A percentile compares a stretch with the other conserved stretches of the same genome.
phyloP scores from a whole-genome alignment of 2,888 invertebrate genomes.

The Abrostola triplasia region DNA sequence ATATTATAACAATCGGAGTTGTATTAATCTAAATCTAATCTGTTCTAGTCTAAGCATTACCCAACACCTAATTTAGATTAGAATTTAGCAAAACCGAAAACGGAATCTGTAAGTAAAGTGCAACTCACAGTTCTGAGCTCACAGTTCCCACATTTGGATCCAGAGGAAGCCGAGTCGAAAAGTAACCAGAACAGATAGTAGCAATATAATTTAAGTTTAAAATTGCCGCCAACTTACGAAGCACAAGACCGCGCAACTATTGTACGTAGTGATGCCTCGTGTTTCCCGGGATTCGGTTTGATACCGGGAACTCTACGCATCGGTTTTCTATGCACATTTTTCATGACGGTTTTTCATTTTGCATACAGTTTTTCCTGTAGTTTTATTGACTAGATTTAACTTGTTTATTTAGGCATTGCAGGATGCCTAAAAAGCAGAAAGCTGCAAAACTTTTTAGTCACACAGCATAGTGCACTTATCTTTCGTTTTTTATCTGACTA shows the following conservation, averaged over 20 bases:
- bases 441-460: too few relatives aligned
- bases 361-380: neutral
- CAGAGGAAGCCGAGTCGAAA: slow-evolving; percentile 27
- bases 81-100: neutral
- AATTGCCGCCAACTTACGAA: slow-evolving; percentile 50
- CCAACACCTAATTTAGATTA: neutral
- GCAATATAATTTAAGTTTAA: slow-evolving; percentile 61
- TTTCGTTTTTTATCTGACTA: too few relatives aligned
- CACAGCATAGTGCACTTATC: too few relatives aligned
- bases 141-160: slow-evolving; percentile 29
- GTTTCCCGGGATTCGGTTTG: slow-evolving; percentile 2
- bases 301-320: slow-evolving; percentile 3
- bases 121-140: slow-evolving; percentile 6
- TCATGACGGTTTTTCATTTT: neutral
- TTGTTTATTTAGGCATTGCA: too few relatives aligned
- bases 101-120: neutral
- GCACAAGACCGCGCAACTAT: slow-evolving; percentile 37
- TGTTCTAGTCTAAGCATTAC: too few relatives aligned
- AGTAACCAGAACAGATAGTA: slow-evolving; percentile 39
- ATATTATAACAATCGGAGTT: too few relatives aligned
- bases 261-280: slow-evolving; percentile 35
- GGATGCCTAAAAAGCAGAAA: too few relatives aligned
- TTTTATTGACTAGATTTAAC: neutral
- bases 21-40: too few relatives aligned
- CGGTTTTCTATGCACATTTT: neutral